Base-by-base conservation (phyloP, 2,113 vertebrate genomes). In the Bufo gargarizans region DNA sequence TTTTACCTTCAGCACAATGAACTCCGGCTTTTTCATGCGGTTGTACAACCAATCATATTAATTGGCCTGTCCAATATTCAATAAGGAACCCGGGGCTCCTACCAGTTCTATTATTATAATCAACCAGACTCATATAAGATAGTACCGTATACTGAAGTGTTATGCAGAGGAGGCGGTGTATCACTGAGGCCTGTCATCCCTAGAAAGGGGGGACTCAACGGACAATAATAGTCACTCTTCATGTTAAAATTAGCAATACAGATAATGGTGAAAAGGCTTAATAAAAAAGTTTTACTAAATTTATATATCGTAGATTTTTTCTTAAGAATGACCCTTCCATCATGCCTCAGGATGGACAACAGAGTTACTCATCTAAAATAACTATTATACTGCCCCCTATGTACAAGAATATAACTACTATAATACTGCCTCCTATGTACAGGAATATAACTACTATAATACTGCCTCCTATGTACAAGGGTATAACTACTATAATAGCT, bases 401-500 rank as follows among this genome's bases (percentile, higher is more conserved):
- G 67, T 71, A 71, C 67, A 43, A 43, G 22, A 71, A 71, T 71
- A 71, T 71, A 71, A 33, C 67, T 69, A 69, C 65, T 69, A 65
- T 65, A 65, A 65, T 61, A 61, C 59, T 61, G 59, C 59, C 59
- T 19, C 59, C 59, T 12, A 69, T 69, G n/a, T 69, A 69, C 8
- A 69, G 11, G 65, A 69, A 22, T 69, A 22, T 69, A 22, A 69
- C 9, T 43, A 13, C n/a, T 43, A 33, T 71, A 43, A 71, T 71
- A 71, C 45, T 74, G 71, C 71, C 71, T 6, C 43, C 14, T 47
- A 74, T 74, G 45, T 47, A 74, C 71, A 74, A 47, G 71, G 47
- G 19, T 74, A 47, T 45, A 47, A 74, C 33, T 74, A 71, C 22
- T 71, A 71, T 71, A 71, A 71, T 71, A 33, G 10, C 43, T 11